Base-by-base conservation (phyloP, 2,888 invertebrate genomes). In the Pycnomerus fuliginosus region DNA sequence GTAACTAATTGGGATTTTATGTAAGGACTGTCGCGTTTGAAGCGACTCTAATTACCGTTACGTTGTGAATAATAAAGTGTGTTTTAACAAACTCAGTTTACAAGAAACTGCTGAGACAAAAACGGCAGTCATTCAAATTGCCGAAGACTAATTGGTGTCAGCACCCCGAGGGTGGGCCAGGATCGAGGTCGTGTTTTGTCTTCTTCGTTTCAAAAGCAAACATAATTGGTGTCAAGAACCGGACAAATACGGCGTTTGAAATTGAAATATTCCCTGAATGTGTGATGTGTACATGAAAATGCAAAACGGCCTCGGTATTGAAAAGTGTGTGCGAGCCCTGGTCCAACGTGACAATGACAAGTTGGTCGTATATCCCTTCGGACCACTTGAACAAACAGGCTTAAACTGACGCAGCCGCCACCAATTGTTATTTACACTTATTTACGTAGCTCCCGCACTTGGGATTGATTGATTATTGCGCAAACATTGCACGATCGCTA, bases 391-490 rank as follows among this genome's bases (percentile, higher is more conserved):
- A 46, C 51, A 53, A 53, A 56, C 55, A 53, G 50, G 51, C 48
- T 48, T 48, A 48, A 45, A 49, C 48, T 45, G 43, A 52, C 50
- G 50, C 50, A 48, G 47, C 52, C 44, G 52, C 48, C 47, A 44
- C 47, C 54, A 43, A 55, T 55, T 54, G 56, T 56, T 56, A 55
- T 56, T 56, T 56, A 55, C 53, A 53, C 53, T 55, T 55, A 55
- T 55, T 55, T 53, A 50, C 49, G 48, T 43, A 47, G 30, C 13
- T 20, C 11, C 35, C 32, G 29, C 43, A 43, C 47, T 43, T 42
- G 47, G 47, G 46, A 37, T 37, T 37, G 42, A 47, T 47, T 47
- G 47, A 42, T 47, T 42, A 47, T 47, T 41, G 33, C 36, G 25
- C 37, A 31, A 42, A 46, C 40, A 44, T 27, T 34, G 20, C 17